Percentiles rank a stretch among this genome's conserved stretches.
Conservation (phyloP, 2,113 vertebrate genomes). For the Indicator indicator region DNA sequence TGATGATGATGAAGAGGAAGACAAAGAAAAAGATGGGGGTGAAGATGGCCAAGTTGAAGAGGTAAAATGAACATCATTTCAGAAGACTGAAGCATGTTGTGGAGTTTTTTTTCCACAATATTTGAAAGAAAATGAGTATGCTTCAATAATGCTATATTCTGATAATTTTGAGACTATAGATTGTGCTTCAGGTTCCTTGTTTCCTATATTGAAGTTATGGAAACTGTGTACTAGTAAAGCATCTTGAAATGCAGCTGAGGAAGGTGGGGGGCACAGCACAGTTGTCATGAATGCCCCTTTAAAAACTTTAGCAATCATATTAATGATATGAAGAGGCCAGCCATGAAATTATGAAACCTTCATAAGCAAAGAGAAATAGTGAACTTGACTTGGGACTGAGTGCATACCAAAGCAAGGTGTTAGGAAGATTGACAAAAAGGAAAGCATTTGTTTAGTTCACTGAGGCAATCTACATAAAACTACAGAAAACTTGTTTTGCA, state of each 20-base stretch:
- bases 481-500: neutral
- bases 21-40: conserved; percentile 95
- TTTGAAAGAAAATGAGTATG: neutral
- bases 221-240: neutral
- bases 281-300: neutral
- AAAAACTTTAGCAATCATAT: neutral
- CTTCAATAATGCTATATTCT: neutral
- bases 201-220: neutral
- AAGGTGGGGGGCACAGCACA: fast-evolving
- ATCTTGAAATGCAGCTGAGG: neutral
- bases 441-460: neutral
- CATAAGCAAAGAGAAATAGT: neutral
- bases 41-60: conserved; percentile 98
- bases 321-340: neutral
- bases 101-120: neutral
- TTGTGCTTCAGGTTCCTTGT: neutral
- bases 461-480: neutral
- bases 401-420: neutral
- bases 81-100: neutral
- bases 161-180: neutral
- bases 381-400: neutral
- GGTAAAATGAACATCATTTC: conserved; percentile 72
- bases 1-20: conserved; percentile 95
- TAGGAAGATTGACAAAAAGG: neutral
- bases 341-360: neutral